Evolutionary conservation across 2,113 vertebrate species (phyloP).

Genomic region (Patagioenas fasciata): DNA sequence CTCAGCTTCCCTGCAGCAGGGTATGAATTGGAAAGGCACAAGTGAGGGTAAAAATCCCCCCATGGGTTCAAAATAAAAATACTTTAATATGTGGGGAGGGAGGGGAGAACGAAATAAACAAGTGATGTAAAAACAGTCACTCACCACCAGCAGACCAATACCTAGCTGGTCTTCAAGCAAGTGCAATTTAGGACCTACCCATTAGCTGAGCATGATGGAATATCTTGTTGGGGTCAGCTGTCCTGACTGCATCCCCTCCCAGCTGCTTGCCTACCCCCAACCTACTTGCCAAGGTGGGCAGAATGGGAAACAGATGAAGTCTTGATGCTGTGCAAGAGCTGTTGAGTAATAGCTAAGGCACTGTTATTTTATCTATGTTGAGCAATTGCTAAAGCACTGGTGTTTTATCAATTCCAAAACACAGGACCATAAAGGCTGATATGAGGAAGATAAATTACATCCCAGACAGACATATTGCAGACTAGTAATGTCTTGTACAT

Average conservation of each 20-base stretch:
- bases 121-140: neutral
- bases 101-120: neutral
- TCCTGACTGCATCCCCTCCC: neutral
- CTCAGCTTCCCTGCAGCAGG: neutral
- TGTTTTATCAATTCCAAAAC: neutral
- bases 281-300: neutral
- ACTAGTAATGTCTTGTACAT: neutral
- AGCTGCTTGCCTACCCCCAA: neutral
- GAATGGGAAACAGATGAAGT: neutral
- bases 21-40: neutral
- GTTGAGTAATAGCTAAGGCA: neutral
- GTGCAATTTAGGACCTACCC: neutral
- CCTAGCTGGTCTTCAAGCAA: neutral
- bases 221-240: neutral
- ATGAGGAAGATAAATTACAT: neutral
- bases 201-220: neutral
- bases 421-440: neutral
- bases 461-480: neutral
- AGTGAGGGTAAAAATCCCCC: neutral
- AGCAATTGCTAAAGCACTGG: neutral
- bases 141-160: neutral
- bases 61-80: neutral
- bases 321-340: neutral
- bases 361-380: neutral
- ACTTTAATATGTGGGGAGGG: neutral